Evolutionary conservation across 2,888 invertebrate species (phyloP).

Genomic region (Auanema freiburgensis): DNA sequence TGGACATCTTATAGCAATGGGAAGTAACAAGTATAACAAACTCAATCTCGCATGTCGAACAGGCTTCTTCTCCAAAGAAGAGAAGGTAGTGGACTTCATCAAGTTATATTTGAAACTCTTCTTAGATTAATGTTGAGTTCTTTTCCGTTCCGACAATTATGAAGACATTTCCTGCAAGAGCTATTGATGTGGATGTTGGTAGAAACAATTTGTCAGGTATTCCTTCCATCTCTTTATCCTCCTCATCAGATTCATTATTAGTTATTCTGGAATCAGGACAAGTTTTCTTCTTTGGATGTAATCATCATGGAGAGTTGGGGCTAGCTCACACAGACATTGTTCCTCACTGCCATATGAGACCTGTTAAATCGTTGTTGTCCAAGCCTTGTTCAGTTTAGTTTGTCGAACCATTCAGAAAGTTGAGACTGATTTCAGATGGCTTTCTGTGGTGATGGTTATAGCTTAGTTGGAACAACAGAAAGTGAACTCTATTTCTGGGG

Average conservation of each 20-base stretch:
- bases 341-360: conserved; percentile 62
- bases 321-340: conserved; percentile 66
- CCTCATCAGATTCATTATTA: too few species aligned
- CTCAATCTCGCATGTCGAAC: conserved; percentile 71
- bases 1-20: conserved; percentile 71
- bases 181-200: conserved; percentile 72
- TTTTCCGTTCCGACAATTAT: conserved; percentile 67
- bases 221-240: not conserved
- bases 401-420: not conserved
- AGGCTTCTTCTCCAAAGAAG: conserved; percentile 68
- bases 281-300: conserved; percentile 74
- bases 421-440: conserved; percentile 68
- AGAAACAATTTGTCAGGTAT: conserved; percentile 68
- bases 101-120: conserved; percentile 7
- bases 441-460: conserved; percentile 74
- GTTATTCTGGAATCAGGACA: conserved; percentile 70
- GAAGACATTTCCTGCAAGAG: conserved; percentile 69
- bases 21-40: conserved; percentile 73
- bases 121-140: conserved; percentile 58
- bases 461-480: conserved; percentile 73
- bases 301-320: conserved; percentile 73
- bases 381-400: conserved; percentile 49
- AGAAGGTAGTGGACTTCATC: conserved; percentile 59
- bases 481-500: conserved; percentile 78
- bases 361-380: conserved; percentile 66